Conservation (phyloP, 2,797 vertebrate genomes). For the Gambelia wislizenii region DNA sequence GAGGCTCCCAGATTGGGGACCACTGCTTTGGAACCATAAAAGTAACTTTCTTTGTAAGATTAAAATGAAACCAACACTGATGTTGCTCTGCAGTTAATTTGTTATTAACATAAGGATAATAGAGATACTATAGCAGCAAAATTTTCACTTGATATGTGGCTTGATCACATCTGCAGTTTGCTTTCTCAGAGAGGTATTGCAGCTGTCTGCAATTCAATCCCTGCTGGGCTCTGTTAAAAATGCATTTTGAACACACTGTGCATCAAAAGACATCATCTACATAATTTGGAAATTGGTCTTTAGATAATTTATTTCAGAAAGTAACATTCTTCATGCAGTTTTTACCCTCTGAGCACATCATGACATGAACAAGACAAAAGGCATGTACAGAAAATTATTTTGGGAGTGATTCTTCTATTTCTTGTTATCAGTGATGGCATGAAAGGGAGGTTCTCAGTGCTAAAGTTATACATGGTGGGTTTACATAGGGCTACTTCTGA, state of each 20-base stretch:
- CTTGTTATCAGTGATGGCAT: neutral
- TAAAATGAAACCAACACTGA: conserved; percentile 64
- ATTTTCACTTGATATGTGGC: conserved; percentile 44
- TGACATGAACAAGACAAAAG: conserved; percentile 9
- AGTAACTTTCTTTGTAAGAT: conserved; percentile 67
- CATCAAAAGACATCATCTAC: conserved; percentile 34
- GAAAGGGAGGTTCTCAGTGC: conserved; percentile 31
- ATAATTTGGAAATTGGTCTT: conserved; percentile 36
- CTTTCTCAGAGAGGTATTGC: conserved; percentile 38
- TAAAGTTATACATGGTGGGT: neutral
- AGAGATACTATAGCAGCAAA: conserved; percentile 52
- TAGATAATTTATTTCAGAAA: conserved; percentile 28
- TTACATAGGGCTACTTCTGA: neutral
- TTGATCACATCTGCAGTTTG: conserved; percentile 68
- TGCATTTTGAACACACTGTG: conserved; percentile 33
- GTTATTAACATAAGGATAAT: conserved; percentile 55
- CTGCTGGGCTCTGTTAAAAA: conserved; percentile 35
- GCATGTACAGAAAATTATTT: neutral
- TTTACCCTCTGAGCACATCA: neutral
- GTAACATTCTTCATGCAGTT: neutral
- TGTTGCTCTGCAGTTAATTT: conserved; percentile 43
- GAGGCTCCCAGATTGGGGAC: neutral
- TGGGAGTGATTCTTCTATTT: conserved; percentile 35
- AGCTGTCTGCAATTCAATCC: neutral
- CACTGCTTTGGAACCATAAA: conserved; percentile 42